Evolutionary conservation across 1,140 invertebrate genomes (phyloP).

Genomic region (Calliopsis andreniformis): DNA sequence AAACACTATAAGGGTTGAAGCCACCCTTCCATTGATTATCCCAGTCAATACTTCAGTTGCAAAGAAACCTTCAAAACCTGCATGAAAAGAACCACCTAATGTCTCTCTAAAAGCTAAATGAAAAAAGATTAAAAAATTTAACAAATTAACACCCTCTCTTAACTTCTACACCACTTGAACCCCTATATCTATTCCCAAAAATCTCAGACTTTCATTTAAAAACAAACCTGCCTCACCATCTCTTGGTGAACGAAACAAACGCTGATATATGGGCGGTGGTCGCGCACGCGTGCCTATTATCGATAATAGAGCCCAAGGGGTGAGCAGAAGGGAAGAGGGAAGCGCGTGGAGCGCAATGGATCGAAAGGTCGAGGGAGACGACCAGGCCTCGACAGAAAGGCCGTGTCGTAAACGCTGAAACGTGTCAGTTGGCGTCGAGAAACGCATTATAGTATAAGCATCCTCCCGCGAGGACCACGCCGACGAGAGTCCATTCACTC

Average conservation of each 20-base stretch:
- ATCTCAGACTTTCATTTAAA: neutral
- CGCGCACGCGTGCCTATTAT: constrained; percentile 41
- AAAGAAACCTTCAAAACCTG: neutral
- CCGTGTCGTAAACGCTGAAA: too few relatives aligned
- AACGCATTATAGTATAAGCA: neutral
- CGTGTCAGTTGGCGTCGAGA: neutral
- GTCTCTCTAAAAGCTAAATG: too few relatives aligned
- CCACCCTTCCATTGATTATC: neutral
- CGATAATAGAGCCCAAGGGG: constrained; percentile 21
- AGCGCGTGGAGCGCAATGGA: neutral
- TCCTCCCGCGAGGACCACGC: constrained; percentile 16
- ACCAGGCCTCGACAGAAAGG: neutral
- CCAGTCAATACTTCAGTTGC: neutral
- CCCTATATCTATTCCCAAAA: too few relatives aligned
- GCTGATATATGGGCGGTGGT: neutral
- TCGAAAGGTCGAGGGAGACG: constrained; percentile 8
- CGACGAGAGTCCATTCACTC: neutral
- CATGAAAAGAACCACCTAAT: too few relatives aligned
- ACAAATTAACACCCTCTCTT: too few relatives aligned
- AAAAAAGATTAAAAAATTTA: too few relatives aligned
- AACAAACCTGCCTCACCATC: constrained; percentile 50
- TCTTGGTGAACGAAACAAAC: constrained; percentile 49
- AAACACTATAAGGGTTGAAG: neutral
- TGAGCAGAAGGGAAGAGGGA: constrained; percentile 28
- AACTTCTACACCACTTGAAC: too few relatives aligned